A percentile compares a stretch with the other conserved stretches of the same genome.
Conservation (phyloP, 2,113 vertebrate species). For the Dromas ardeola region DNA sequence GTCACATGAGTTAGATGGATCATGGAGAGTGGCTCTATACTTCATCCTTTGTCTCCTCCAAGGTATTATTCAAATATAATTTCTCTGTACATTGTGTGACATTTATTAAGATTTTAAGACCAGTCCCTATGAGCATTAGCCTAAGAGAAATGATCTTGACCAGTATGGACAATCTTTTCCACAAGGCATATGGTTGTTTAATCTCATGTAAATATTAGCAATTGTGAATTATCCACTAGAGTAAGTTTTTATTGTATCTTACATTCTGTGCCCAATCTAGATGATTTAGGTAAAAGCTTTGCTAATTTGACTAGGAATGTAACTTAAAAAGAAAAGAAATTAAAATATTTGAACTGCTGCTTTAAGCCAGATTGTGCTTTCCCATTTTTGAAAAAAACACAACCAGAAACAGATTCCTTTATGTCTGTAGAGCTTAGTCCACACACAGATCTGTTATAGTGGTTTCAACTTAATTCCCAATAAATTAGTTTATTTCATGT, state of each 20-base stretch:
- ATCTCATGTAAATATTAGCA: not conserved
- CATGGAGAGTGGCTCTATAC: not conserved
- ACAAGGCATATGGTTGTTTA: not conserved
- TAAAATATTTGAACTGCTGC: not conserved
- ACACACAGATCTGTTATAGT: not conserved
- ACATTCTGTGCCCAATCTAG: not conserved
- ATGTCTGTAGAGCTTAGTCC: not conserved
- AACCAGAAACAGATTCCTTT: not conserved
- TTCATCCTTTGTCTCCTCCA: constrained; percentile 7
- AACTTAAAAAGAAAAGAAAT: not conserved
- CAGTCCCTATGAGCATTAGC: not conserved
- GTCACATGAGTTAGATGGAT: not conserved
- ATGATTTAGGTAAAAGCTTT: not conserved
- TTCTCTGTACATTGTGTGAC: not conserved
- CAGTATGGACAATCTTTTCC: not conserved
- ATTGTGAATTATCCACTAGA: not conserved
- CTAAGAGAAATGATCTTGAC: not conserved
- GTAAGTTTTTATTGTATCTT: not conserved
- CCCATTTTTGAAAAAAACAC: not conserved
- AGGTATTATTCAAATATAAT: constrained; percentile 15
- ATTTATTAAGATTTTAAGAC: not conserved
- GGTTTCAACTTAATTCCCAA: not conserved
- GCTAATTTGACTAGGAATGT: not conserved
- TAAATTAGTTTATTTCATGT: not conserved
- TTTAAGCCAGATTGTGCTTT: not conserved